Base-by-base conservation (phyloP, 2,113 vertebrate genomes). In the Xiphophorus hellerii region DNA sequence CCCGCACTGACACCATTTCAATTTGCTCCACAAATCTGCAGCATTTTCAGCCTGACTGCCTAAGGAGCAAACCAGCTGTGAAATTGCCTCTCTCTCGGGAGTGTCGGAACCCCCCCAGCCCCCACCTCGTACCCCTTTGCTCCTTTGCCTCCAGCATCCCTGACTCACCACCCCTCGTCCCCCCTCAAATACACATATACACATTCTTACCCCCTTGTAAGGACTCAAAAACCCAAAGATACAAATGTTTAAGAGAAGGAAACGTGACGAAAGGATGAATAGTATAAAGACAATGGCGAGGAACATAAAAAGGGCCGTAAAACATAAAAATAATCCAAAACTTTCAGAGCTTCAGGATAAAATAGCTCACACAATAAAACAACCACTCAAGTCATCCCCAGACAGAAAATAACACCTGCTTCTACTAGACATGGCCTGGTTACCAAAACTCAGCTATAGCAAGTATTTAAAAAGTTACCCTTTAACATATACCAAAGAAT, bases 31-130 rank as follows among this genome's bases (percentile, higher is more conserved):
- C 96, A 97, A 99, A 98, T 99, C 97, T 91, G 94, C 96, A 96
- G 96, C 96, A 97, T 99, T 98, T 99, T 99, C 97, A 97, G 98
- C 96, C 97, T 97, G 97, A 98, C 95, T 97, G 96, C 96, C 95
- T 98, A 95, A 96, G 96, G 95, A 98, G 96, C 97, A 98, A 99
- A 98, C 97, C 97, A 99, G 96, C 97, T 97, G 97, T 99, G 97
- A 99, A 99, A 99, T 99, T 99, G 97, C 98, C 97, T 99, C 96
- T 97, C 95, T 94, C 92, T 93, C 94, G 96, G 97, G 96, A 96
- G 96, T 95, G 93, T 94, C 94, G 95, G 84, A 82, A 81, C 96
- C 66, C 96, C 69, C 96, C 81, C 95, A 93, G 91, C 95, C 96
- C 96, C 94, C 96, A 93, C 78, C 78, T 66, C 35, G 48, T 81